Evolutionary conservation across 1,140 invertebrate genomes (phyloP), one percentile per base, ranked within the genome.

Genomic region (Leptinotarsa texana): DNA sequence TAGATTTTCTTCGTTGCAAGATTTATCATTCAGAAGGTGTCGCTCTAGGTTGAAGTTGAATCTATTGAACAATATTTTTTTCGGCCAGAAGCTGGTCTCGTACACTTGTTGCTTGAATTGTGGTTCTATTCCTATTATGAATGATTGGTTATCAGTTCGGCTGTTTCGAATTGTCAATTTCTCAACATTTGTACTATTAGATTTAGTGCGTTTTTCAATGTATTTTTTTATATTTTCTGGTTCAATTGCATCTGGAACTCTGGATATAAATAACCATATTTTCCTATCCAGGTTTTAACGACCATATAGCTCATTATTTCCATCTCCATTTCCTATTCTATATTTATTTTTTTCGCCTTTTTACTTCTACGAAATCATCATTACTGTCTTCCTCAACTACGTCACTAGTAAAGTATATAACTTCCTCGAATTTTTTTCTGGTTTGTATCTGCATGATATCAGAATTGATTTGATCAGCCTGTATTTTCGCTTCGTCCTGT

Each of bases 21-120:
- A 15, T 65, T 65, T 21, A n/a, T 65, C 21, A 65, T 65, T 65
- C 21, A 65, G 63, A 65, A 17, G 63, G 63, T 65, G 63, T 65
- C 63, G 63, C 21, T 21, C 63, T n/a, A 65, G 13, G 63, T 65
- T 65, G 63, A 17, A 21, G 63, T 65, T 65, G 63, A 65, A 65
- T n/a, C 63, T 15, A 65, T 65, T 65, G 21, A n/a, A 65, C 21
- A 65, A 4, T n/a, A 65, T 65, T 65, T 65, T 65, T 65, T 65
- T 65, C 21, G 63, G 63, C 63, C 63, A 27, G 24, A 65, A 65
- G 63, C 24, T 24, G 15, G 21, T n/a, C 63, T 65, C 63, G 11
- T 65, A 65, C 21, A 65, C 63, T 65, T 65, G 15, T 65, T 65
- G 63, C 21, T 65, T 65, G 63, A 65, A 65, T 13, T 65, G 63